These are phyloP conservation scores for Platichthys flesus DNA, from an alignment of 2,113 vertebrate species.

Conservation along the genomic window DNA sequence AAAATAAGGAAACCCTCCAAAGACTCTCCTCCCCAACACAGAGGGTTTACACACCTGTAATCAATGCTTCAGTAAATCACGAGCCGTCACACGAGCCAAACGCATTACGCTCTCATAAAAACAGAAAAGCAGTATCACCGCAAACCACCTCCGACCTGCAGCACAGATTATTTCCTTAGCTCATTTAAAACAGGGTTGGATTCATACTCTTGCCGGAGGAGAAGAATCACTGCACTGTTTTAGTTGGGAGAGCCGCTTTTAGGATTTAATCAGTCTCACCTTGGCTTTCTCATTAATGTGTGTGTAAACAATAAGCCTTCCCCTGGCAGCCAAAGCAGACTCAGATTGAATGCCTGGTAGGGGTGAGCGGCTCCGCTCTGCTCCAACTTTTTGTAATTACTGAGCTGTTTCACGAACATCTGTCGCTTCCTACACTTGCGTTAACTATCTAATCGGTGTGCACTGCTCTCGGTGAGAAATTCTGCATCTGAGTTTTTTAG, in stretches of 20 bases:
- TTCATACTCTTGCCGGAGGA: conserved; percentile 51
- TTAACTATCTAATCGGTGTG: conserved; percentile 34
- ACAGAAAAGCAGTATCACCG: conserved; percentile 36
- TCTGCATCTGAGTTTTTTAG: conserved; percentile 9
- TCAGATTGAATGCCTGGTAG: conserved; percentile 76
- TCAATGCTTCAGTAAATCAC: conserved; percentile 56
- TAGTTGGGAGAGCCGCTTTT: conserved; percentile 57
- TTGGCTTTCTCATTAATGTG: conserved; percentile 76
- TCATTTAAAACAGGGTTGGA: conserved; percentile 53
- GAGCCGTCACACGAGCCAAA: conserved; percentile 41
- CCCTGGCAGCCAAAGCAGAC: conserved; percentile 68
- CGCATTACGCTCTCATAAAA: conserved; percentile 57
- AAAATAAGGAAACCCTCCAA: not conserved
- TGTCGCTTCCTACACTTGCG: conserved; percentile 59
- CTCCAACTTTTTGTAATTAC: conserved; percentile 77
- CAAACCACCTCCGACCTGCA: conserved; percentile 33
- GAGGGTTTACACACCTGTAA: conserved; percentile 42
- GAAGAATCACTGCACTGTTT: conserved; percentile 55
- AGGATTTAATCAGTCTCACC: conserved; percentile 74
- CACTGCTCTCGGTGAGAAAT: conserved; percentile 30
- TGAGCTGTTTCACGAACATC: conserved; percentile 78
- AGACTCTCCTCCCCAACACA: conserved; percentile 27
- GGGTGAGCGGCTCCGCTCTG: conserved; percentile 62
- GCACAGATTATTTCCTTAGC: conserved; percentile 51
- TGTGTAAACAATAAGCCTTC: conserved; percentile 76